phyloP scores from a whole-genome alignment of 2,888 invertebrate species.

The Acleris cristana region DNA sequence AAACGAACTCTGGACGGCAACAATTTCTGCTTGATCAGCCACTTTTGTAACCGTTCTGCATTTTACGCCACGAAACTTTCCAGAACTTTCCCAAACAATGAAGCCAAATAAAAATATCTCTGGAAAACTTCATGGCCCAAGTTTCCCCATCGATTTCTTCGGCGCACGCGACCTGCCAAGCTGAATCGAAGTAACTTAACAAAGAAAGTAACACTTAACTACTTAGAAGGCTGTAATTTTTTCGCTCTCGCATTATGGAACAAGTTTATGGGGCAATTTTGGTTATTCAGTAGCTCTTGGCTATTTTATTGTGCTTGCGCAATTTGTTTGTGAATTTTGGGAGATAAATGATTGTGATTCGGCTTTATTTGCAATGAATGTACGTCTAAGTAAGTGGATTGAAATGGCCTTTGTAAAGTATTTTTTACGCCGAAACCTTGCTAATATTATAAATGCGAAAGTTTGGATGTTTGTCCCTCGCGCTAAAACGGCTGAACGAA shows the following conservation, averaged over 20 bases:
- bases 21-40: too few relatives aligned
- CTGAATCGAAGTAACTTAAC: slow-evolving; percentile 4
- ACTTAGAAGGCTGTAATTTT: slow-evolving; percentile 15
- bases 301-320: slow-evolving; percentile 2
- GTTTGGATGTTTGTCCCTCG: too few relatives aligned
- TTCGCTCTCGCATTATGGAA: slow-evolving; percentile 3
- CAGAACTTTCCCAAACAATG: slow-evolving; percentile 13
- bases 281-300: slow-evolving; percentile 14
- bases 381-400: not conserved
- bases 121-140: slow-evolving; percentile 14
- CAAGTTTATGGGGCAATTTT: slow-evolving; percentile 10
- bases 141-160: slow-evolving; percentile 17
- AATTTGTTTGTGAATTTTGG: not conserved
- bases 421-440: not conserved
- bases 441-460: too few relatives aligned
- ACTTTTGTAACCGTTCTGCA: not conserved
- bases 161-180: slow-evolving; percentile 12
- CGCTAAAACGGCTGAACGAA: too few relatives aligned
- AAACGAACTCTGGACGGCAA: too few relatives aligned
- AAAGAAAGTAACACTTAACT: slow-evolving; percentile 19
- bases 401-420: not conserved
- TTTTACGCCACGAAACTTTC: not conserved
- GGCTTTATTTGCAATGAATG: not conserved
- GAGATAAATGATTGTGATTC: not conserved
- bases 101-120: slow-evolving; percentile 25